Base-by-base conservation (phyloP, 2,888 invertebrate species). In the Seira ritae region DNA sequence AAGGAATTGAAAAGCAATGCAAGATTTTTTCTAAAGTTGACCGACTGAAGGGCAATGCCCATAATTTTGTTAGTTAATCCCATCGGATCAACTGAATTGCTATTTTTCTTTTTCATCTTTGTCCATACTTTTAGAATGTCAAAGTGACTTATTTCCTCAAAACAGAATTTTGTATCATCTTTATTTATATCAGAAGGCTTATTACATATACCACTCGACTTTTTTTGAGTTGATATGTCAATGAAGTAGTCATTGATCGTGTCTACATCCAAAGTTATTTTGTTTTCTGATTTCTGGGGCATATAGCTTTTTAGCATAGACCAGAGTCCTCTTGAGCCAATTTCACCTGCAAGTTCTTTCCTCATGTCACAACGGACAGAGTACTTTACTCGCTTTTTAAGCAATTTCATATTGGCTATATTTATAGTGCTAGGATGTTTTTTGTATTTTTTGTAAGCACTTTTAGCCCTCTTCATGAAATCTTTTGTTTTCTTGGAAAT, bases 51-150 rank as follows among this genome's bases (percentile, higher is more conserved):
- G 1, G 6, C 20, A 1, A 46, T 15, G n/a, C 55, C 19, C 0
- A 71, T 22, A 46, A 71, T 71, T 8, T n/a, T 20, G 8, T 10
- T n/a, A 42, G 10, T 22, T 6, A 74, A 20, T 0, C 62, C 31
- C 1, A 72, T 15, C 2, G 72, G 31, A 19, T 72, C 72, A 12
- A 1, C n/a, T n/a, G 72, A 24, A 8, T 60, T 72, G 3, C 24
- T 24, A 3, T 72, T 24, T 19, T 60, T 8, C 10, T 71, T 71
- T 60, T 72, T 72, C 72, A 62, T 72, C 4, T 31, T 23, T 60
- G 0, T 1, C 72, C 72, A 72, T 0, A 42, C 8, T 0, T 8
- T n/a, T 1, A 10, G 23, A 1, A 72, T 10, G 10, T 6, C 1
- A 50, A 71, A 71, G 55, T 71, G 22, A 71, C 55, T 71, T 20